Base-by-base conservation (phyloP, 2,113 vertebrate species). In the Carettochelys insculpta region DNA sequence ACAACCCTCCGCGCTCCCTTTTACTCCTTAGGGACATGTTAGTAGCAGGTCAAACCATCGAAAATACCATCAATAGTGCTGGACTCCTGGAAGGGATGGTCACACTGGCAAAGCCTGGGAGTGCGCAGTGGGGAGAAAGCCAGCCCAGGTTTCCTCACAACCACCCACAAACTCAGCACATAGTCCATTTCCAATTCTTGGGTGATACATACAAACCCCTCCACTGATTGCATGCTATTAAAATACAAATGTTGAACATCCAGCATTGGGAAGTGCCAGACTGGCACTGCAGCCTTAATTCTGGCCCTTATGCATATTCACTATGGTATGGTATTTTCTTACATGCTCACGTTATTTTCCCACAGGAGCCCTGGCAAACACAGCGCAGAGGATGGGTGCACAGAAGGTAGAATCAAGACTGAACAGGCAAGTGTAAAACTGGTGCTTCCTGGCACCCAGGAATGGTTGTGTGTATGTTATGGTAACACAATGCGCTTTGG, bases 201-300 rank as follows among this genome's bases (percentile, higher is more conserved):
- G 92, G 88, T 91, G 51, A 51, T 1, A 7, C 43, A 61, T 0
- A 6, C 45, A 71, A 78, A 85, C 48, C 20, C 11, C 77, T 93
- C 10, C 88, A 86, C 52, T 61, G 48, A 22, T 92, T 88, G 82
- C 93, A 81, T 48, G 73, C 80, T 84, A 83, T 71, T 76, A 50
- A 88, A 53, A 75, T 31, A 73, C 31, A 58, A 79, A 91, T 11
- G 34, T 43, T 41, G 86, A 76, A 73, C 68, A 79, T 85, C 7
- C 31, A 41, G 86, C 88, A 14, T 79, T 91, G 38, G 56, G 85
- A 92, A 94, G 68, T 17, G 86, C 9, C 24, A 79, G 31, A 68
- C 24, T 27, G 38, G 24, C 11, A 24, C 48, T 88, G 77, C 7
- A 77, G 2, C 47, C 78, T 65, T 79, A 82, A 29, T 90, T 89